Evolutionary conservation across 2,113 vertebrate species (phyloP).

Genomic region (Chelonoidis abingdonii): DNA sequence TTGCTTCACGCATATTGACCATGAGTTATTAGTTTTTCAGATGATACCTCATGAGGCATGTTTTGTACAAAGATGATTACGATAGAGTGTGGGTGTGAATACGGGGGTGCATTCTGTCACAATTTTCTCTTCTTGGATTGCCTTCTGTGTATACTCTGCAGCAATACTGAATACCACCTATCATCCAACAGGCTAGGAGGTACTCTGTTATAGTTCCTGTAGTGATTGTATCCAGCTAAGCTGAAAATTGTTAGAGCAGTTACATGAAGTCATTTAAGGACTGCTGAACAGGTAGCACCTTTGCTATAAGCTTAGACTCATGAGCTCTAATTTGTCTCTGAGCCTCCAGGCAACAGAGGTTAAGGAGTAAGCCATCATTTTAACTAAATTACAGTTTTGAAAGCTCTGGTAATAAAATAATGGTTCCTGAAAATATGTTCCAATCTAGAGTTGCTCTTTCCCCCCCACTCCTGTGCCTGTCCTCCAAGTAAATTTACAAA

Average conservation of each 20-base stretch:
- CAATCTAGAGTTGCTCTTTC: not conserved
- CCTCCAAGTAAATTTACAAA: not conserved
- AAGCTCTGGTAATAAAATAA: not conserved
- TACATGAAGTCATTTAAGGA: not conserved
- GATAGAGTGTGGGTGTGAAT: not conserved
- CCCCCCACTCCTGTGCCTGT: not conserved
- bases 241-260: not conserved
- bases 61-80: not conserved
- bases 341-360: fast-evolving
- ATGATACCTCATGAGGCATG: not conserved
- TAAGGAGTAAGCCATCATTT: not conserved
- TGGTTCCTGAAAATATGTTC: not conserved
- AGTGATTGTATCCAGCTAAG: not conserved
- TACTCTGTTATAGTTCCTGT: slow-evolving; percentile 1
- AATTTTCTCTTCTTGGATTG: not conserved
- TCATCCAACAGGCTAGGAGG: not conserved
- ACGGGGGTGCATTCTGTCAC: not conserved
- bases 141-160: not conserved
- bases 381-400: not conserved
- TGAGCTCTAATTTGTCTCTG: not conserved
- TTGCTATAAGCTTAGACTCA: not conserved
- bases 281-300: not conserved
- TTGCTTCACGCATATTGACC: not conserved
- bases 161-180: not conserved
- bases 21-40: not conserved